Conservation (phyloP, 2,113 vertebrate genomes). For the Orcinus orca region DNA sequence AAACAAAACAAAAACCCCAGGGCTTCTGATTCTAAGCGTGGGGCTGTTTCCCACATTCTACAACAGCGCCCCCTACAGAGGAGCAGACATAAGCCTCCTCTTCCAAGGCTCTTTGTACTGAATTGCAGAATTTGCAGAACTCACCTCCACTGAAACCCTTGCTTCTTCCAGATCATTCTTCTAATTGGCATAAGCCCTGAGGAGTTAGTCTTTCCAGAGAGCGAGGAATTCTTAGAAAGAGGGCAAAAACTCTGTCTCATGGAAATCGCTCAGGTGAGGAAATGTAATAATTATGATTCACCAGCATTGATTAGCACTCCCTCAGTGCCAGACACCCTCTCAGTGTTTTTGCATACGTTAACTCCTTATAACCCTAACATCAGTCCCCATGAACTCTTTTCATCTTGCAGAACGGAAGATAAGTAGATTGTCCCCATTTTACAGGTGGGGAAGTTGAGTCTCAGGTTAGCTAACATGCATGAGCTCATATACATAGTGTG, state of each 20-base stretch:
- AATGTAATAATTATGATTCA: neutral
- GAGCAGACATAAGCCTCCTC: neutral
- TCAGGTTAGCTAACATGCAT: neutral
- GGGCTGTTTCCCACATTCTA: neutral
- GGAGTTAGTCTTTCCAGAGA: neutral
- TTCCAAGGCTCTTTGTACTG: neutral
- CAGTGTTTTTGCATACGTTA: neutral
- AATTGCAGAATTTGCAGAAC: neutral
- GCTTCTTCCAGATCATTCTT: neutral
- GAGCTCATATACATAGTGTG: neutral
- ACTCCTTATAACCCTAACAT: neutral
- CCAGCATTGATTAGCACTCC: neutral
- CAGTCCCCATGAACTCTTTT: neutral
- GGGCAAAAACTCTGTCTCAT: neutral
- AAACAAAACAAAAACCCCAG: neutral
- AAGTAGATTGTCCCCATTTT: neutral
- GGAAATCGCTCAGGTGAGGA: neutral
- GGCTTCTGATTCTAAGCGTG: neutral
- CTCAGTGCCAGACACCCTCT: neutral
- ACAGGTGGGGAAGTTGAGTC: neutral
- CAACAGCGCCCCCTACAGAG: fast-evolving
- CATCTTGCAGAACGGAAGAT: neutral
- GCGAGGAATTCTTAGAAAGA: constrained; percentile 24
- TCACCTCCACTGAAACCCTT: neutral
- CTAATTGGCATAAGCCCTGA: neutral